Percentiles rank a stretch among this genome's conserved stretches.
Evolutionary conservation across 35 echinoderm and acorn worm genomes (phyloP).

Genomic region (Ophiothrix spiculata): DNA sequence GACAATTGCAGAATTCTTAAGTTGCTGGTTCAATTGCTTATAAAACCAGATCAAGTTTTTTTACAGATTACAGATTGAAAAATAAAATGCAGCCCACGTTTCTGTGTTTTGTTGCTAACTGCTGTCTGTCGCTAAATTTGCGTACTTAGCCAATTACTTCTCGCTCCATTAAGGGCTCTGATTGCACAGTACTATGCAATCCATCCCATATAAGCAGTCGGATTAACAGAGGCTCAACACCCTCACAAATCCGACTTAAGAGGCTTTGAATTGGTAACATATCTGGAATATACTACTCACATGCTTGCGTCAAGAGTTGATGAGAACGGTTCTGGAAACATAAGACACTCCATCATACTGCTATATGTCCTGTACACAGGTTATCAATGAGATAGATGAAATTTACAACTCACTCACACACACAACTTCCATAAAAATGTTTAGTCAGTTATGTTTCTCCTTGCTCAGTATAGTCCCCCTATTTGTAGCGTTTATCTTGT

Average conservation of each 20-base stretch:
- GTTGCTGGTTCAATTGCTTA: background rate
- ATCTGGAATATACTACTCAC: slow-evolving; percentile 23
- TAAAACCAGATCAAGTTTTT: too few species aligned
- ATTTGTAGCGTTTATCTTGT: background rate
- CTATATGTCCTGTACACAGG: slow-evolving; percentile 18
- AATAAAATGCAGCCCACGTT: background rate
- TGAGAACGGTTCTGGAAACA: slow-evolving; percentile 37
- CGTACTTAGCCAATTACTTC: slow-evolving; percentile 6
- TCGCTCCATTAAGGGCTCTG: slow-evolving; percentile 6
- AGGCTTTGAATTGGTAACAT: slow-evolving; percentile 6
- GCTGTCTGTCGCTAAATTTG: background rate
- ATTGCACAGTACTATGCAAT: background rate
- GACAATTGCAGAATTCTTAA: slow-evolving; percentile 6
- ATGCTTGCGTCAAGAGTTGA: slow-evolving; percentile 35
- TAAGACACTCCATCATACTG: slow-evolving; percentile 32
- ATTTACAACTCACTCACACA: too few species aligned
- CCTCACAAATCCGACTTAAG: slow-evolving; percentile 7
- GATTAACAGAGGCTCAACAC: background rate
- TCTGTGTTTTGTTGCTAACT: background rate
- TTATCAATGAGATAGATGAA: slow-evolving; percentile 21
- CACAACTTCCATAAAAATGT: too few species aligned
- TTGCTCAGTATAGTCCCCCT: background rate
- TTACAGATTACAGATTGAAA: background rate
- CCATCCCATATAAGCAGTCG: background rate
- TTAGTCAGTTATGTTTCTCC: slow-evolving; percentile 22